phyloP scores from a whole-genome alignment of 2,888 invertebrate genomes.

The Gibbula magus region DNA sequence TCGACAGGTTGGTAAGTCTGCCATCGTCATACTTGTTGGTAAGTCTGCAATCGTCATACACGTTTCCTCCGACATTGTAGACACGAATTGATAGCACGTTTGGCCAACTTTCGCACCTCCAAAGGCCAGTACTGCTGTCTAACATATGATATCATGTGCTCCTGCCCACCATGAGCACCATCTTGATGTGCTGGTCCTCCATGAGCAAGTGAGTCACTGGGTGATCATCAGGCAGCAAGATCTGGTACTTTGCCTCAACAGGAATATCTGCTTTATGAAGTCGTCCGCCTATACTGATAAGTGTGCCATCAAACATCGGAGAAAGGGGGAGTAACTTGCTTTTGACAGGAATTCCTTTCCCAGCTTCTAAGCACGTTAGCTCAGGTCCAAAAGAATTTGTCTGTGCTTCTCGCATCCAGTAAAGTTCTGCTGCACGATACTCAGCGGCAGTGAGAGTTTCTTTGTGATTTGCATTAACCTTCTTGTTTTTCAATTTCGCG shows the following conservation, averaged over 20 bases:
- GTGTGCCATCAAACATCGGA: conserved; percentile 9
- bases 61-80: background rate
- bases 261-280: background rate
- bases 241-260: conserved; percentile 7
- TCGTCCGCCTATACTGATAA: background rate
- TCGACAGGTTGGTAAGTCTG: conserved; percentile 22
- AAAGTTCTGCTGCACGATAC: too few relatives aligned
- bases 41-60: background rate
- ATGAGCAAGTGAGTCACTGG: background rate
- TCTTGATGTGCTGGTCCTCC: conserved; percentile 2
- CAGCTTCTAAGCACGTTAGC: background rate
- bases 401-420: too few relatives aligned
- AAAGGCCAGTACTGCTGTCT: conserved; percentile 7
- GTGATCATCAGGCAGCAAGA: background rate
- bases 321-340: conserved; percentile 3
- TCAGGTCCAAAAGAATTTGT: background rate
- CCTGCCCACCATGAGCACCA: background rate
- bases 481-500: background rate
- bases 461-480: too few relatives aligned
- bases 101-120: background rate
- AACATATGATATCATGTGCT: background rate
- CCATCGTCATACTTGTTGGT: conserved; percentile 10
- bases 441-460: too few relatives aligned
- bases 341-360: background rate
- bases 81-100: background rate